Evolutionary conservation across 1,140 invertebrate species (phyloP), one percentile per base, ranked within the genome.

Genomic region (Drosophila setifemur): DNA sequence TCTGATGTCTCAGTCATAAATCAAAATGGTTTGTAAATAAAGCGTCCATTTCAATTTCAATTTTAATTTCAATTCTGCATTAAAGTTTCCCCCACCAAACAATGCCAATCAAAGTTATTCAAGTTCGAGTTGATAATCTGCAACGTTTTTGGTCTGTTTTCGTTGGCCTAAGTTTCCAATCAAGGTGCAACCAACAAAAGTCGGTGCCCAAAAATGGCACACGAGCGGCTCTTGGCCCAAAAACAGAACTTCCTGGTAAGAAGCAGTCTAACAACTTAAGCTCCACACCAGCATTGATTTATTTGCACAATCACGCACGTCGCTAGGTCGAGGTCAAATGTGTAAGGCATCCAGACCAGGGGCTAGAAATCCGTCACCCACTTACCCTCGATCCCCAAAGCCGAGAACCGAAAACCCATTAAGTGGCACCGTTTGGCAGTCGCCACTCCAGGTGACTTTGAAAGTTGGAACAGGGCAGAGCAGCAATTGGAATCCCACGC

Each of bases 291-390:
- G n/a, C 29, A 61, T 54, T 67, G 76, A 76, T 72, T 85, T 57
- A 73, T 55, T 69, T 58, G 40, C 16, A 43, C 23, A 85, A 77
- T 55, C 79, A 85, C 78, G 78, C 78, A 85, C 73, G 49, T 50
- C 43, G 48, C 47, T 70, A 63, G 79, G 79, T 85, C 79, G 75
- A 83, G 79, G 79, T 85, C 81, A 79, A 70, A 47, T 52, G 73
- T 73, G 57, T 42, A 76, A 54, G 25, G 66, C 33, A 16, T 11
- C 42, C 48, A 9, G 47, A 39, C 28, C 18, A 28, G 19, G 25
- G 45, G 61, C 73, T 69, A 50, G 19, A 83, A 69, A 78, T 73
- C 48, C 63, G 37, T 40, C 78, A 73, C 71, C 77, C 79, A 57
- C 69, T 54, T 58, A 49, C 67, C 28, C 29, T 14, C 39, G 18